Conservation (phyloP, 30 jellyfish, hydroid and myxozoan species). For the Aurelia aurita complex sp. Pacific region DNA sequence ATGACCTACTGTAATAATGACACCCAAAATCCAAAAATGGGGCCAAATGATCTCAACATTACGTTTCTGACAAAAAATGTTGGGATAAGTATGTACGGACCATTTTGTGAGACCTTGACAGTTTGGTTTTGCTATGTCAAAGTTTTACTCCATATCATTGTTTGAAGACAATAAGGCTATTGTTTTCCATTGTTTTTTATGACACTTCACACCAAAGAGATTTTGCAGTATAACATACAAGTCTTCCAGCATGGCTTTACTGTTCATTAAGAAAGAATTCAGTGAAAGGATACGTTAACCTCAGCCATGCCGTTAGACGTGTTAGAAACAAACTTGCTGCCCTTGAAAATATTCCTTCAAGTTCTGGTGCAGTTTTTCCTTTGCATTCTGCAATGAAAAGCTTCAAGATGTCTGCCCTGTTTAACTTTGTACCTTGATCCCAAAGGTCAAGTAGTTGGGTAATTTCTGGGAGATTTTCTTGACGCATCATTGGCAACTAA, state of each 20-base stretch:
- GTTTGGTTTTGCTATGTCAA: too few species aligned
- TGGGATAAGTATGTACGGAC: too few species aligned
- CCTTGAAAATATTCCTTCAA: constrained; percentile 61
- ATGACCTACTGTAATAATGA: too few species aligned
- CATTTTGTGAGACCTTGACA: too few species aligned
- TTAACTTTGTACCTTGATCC: constrained; percentile 81
- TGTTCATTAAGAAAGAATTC: background rate
- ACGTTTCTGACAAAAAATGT: too few species aligned
- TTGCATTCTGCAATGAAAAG: constrained; percentile 52
- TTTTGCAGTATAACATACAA: background rate
- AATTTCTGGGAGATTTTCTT: constrained; percentile 44
- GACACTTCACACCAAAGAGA: background rate
- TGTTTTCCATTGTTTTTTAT: too few species aligned
- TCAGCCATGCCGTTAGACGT: constrained; percentile 90
- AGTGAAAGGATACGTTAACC: constrained; percentile 83
- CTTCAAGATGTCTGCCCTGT: constrained; percentile 65
- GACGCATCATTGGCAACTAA: constrained; percentile 19
- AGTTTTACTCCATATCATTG: too few species aligned
- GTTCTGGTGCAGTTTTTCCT: constrained; percentile 89
- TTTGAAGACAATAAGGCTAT: too few species aligned
- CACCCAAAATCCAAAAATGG: too few species aligned
- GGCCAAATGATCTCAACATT: too few species aligned
- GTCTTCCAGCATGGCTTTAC: background rate
- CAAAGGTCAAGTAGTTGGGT: constrained; percentile 63
- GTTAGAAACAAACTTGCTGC: constrained; percentile 89